Evolutionary conservation across 2,797 vertebrate genomes (phyloP).

Genomic region (Fistularia commersonii): DNA sequence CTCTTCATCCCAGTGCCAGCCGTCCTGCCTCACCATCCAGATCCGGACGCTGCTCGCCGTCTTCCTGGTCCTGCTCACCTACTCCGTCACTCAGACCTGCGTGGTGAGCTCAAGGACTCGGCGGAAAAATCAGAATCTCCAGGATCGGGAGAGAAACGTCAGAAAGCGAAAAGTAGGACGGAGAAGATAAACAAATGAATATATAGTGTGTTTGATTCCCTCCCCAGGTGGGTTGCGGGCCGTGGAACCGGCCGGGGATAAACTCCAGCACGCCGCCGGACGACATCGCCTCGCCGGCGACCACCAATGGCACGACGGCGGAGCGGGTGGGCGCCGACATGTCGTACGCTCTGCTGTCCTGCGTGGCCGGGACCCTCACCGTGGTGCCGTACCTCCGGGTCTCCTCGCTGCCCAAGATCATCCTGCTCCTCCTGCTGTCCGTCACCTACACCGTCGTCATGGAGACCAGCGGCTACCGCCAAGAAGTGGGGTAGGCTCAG

Average conservation of each 20-base stretch:
- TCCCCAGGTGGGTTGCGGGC: conserved; percentile 81
- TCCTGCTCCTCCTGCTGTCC: conserved; percentile 89
- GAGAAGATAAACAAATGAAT: no score
- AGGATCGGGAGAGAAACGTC: no score
- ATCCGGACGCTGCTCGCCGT: conserved; percentile 90
- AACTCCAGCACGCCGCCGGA: conserved; percentile 78
- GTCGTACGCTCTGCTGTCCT: conserved; percentile 89
- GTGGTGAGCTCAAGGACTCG: no score
- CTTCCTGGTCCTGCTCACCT: conserved; percentile 90
- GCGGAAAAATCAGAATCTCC: no score
- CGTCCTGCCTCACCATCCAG: conserved; percentile 95
- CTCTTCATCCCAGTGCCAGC: conserved; percentile 83
- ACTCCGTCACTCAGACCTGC: conserved; percentile 91
- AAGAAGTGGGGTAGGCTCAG: conserved; percentile 82
- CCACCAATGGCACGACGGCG: conserved; percentile 69
- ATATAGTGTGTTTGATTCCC: no score
- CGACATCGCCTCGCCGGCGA: no score
- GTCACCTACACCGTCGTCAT: conserved; percentile 87
- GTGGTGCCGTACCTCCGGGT: conserved; percentile 90
- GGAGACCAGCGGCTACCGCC: conserved; percentile 91
- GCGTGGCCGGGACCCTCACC: conserved; percentile 88
- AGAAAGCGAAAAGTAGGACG: no score
- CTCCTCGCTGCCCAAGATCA: conserved; percentile 92
- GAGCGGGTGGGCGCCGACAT: conserved; percentile 80
- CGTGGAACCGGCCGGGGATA: conserved; percentile 70